Evolutionary conservation across 2,797 vertebrate species (phyloP).

Genomic region (Sparidentex hasta): DNA sequence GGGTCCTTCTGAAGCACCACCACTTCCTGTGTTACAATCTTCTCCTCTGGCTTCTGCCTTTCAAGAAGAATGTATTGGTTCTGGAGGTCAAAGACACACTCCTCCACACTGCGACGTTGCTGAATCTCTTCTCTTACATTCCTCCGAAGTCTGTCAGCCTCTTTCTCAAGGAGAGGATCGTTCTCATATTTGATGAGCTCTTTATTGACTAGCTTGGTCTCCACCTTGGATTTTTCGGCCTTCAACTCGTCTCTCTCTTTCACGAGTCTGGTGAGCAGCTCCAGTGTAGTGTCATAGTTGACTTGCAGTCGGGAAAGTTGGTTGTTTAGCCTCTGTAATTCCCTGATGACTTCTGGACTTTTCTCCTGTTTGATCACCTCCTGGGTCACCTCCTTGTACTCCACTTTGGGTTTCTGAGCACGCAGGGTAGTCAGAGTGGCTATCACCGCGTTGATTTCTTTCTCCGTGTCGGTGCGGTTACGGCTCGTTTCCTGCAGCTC

Average conservation of each 20-base stretch:
- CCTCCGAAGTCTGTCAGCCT: slow-evolving; percentile 89
- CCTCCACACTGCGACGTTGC: slow-evolving; percentile 89
- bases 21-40: slow-evolving; percentile 89
- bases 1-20: slow-evolving; percentile 92
- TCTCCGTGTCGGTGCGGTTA: slow-evolving; percentile 81
- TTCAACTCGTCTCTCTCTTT: slow-evolving; percentile 92
- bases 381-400: slow-evolving; percentile 91
- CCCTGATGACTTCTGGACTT: slow-evolving; percentile 92
- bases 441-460: slow-evolving; percentile 79
- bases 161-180: slow-evolving; percentile 93
- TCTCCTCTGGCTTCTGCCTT: slow-evolving; percentile 93
- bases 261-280: slow-evolving; percentile 87
- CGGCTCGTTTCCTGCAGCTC: slow-evolving; percentile 85
- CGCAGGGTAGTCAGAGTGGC: slow-evolving; percentile 84
- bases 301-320: slow-evolving; percentile 89
- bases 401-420: slow-evolving; percentile 91
- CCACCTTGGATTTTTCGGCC: slow-evolving; percentile 91
- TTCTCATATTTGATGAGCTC: slow-evolving; percentile 93
- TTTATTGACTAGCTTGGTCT: slow-evolving; percentile 90
- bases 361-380: slow-evolving; percentile 94
- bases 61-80: slow-evolving; percentile 91
- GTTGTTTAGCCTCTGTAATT: slow-evolving; percentile 90
- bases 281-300: slow-evolving; percentile 83
- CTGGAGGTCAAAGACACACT: slow-evolving; percentile 90
- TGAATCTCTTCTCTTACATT: slow-evolving; percentile 89